A percentile compares a stretch with the other conserved stretches of the same genome.
These are phyloP conservation scores for Hirudinaria manillensis DNA, from an alignment of 2,888 invertebrate genomes.

Conservation along the genomic window DNA sequence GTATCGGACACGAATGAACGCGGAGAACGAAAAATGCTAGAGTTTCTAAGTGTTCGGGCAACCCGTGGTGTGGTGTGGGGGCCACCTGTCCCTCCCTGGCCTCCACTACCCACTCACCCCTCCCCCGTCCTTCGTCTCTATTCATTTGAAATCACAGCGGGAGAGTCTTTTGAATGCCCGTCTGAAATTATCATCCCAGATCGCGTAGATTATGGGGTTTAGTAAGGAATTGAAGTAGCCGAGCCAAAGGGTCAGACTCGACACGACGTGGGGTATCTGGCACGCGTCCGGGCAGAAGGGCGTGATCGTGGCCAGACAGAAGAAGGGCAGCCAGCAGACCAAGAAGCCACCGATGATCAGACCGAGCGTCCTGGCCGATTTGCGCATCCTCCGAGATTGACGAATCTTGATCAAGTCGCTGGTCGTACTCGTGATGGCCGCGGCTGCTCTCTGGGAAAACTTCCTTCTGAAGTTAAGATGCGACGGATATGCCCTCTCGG, in stretches of 20 bases:
- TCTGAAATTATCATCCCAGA: constrained; percentile 42
- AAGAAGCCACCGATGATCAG: constrained; percentile 49
- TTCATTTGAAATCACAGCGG: constrained; percentile 33
- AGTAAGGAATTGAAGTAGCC: constrained; percentile 51
- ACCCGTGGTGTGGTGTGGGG: too few relatives aligned
- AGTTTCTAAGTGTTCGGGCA: neutral
- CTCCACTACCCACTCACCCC: neutral
- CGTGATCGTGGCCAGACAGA: constrained; percentile 51
- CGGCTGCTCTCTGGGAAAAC: neutral
- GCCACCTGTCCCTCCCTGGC: neutral
- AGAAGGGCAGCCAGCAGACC: constrained; percentile 55
- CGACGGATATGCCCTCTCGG: too few relatives aligned
- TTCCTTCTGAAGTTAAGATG: neutral
- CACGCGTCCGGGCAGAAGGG: constrained; percentile 38
- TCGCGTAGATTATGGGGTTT: constrained; percentile 41
- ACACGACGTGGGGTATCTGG: constrained; percentile 37
- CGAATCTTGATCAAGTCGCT: constrained; percentile 22
- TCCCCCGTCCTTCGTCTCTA: neutral
- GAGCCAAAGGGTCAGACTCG: constrained; percentile 51
- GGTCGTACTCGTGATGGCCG: neutral
- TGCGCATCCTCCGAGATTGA: constrained; percentile 35
- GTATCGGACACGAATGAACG: too few relatives aligned
- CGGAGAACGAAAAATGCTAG: neutral
- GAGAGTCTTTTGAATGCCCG: constrained; percentile 37
- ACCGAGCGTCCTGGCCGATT: constrained; percentile 40